Base-by-base conservation (phyloP, 2,888 invertebrate genomes). In the Ichneumon xanthorius region DNA sequence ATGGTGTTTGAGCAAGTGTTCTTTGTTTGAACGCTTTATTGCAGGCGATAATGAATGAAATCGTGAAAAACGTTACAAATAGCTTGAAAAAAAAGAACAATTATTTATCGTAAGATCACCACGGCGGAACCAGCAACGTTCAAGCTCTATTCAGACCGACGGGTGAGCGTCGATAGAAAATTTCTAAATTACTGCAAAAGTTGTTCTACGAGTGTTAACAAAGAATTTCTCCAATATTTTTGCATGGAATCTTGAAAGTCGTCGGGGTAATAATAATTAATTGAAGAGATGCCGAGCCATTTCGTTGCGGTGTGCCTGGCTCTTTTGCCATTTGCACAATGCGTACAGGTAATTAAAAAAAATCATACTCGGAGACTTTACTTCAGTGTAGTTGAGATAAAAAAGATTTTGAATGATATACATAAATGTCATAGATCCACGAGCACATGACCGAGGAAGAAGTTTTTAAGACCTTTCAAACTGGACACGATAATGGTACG, bases 61-160 rank as follows among this genome's bases (percentile, higher is more conserved):
- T n/a, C n/a, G n/a, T n/a, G n/a, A n/a, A n/a, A n/a, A n/a, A n/a
- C n/a, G n/a, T n/a, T n/a, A n/a, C n/a, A n/a, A n/a, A n/a, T n/a
- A n/a, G n/a, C n/a, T n/a, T n/a, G n/a, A n/a, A n/a, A n/a, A n/a
- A 22, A 65, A 70, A 33, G 33, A 33, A 33, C 33, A 33, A 33
- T 33, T 61, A 37, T 81, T 58, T 22, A 50, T 33, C 48, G 71
- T 50, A 33, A 73, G 65, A 79, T 48, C 50, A 40, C 16, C 58
- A 63, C 79, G 58, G 53, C 68, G 40, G 45, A 22, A 6, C 26
- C 48, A 14, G 50, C 2, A 61, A 16, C 61, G 22, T 16, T 48
- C 48, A 4, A 33, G 26, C 1, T 48, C 33, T 33, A 48, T 48
- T 73, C 58, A 61, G n/a, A 14, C 58, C 4, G 58, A 26, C 40